Base-by-base conservation (phyloP, 2,888 invertebrate species). In the Troides aeacus region DNA sequence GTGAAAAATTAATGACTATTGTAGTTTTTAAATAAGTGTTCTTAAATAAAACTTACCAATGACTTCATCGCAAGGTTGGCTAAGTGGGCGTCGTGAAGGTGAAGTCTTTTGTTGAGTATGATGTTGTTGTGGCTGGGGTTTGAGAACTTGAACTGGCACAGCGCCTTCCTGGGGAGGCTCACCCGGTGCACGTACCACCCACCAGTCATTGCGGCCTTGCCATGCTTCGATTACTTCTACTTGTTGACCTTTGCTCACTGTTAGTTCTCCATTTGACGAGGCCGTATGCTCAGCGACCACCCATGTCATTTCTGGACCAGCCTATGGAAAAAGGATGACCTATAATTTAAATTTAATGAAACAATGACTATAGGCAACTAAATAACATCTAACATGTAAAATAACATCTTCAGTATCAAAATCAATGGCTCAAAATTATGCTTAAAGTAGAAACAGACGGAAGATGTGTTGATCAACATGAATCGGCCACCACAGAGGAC, bases 191-290 rank as follows among this genome's bases (percentile, higher is more conserved):
- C 96, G 94, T 74, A 96, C 96, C 81, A 96, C 85, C 93, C 96
- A 96, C 91, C 94, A 96, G 79, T 96, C 95, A 71, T 94, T 91
- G 79, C 95, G 90, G 77, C 94, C 91, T 72, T 94, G 90, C 81
- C 95, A 95, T 73, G 95, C 93, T 85, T 98, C 98, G 75, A 98
- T 93, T 74, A 98, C 96, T 85, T 98, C 98, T 73, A 98, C 98
- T 89, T 98, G 98, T 90, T 98, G 98, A 36, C 98, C 98, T 86
- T 97, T 97, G 74, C 94, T 93, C 61, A 99, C 97, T 67, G 95
- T 95, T 78, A 98, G 88, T 88, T 98, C 98, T 69, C 96, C 95
- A 62, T 95, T 93, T 75, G 95, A 95, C 17, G 96, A 93, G n/a
- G 96, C 95, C 39, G 93, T 92, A 86, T 96, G 97, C 85, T 98